Base-by-base conservation (phyloP, 2,797 vertebrate genomes). In the Tolypeutes matacus region DNA sequence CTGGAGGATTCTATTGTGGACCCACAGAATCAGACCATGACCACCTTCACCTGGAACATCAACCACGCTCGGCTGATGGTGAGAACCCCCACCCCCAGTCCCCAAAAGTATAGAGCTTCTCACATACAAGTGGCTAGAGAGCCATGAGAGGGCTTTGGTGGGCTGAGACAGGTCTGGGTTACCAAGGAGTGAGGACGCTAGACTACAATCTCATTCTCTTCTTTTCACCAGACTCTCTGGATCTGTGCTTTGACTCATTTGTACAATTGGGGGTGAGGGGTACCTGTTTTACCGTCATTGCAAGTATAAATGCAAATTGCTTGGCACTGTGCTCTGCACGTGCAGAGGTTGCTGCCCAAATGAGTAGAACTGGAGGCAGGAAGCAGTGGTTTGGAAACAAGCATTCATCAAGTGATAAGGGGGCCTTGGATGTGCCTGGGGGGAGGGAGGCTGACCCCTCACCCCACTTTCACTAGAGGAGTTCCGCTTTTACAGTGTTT, bases 1-100 rank as follows among this genome's bases (percentile, higher is more conserved):
- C 98, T 99, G 17, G 99, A 99, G 98, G 99, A 99, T 97, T 99
- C 99, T 21, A 97, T 99, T 9, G 99, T 99, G 98, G 99, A 99
- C 98, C 99, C 99, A 90, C 98, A 98, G 97, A 99, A 98, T 98
- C 98, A 98, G 98, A 99, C 99, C 98, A 99, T 99, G 99, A 99
- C 99, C 97, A 99, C 99, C 0, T 98, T 99, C 95, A 99, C 99
- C 62, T 99, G 99, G 99, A 99, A 99, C 98, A 99, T 99, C 98
- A 99, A 98, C 97, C 99, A 99, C 0, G 98, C 99, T 12, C 98
- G 99, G 86, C 98, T 99, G 82, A 99, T 99, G 99, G 99, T 99
- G 98, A 46, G 46, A 46, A 13, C 39, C 78, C 27, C 58, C 27
- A 36, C 46, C 75, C 13, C 17, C 11, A 46, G 46, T 46, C 46